A percentile compares a stretch with the other conserved stretches of the same genome.
Conservation (phyloP, 2,888 invertebrate genomes). For the Calameuta filiformis region DNA sequence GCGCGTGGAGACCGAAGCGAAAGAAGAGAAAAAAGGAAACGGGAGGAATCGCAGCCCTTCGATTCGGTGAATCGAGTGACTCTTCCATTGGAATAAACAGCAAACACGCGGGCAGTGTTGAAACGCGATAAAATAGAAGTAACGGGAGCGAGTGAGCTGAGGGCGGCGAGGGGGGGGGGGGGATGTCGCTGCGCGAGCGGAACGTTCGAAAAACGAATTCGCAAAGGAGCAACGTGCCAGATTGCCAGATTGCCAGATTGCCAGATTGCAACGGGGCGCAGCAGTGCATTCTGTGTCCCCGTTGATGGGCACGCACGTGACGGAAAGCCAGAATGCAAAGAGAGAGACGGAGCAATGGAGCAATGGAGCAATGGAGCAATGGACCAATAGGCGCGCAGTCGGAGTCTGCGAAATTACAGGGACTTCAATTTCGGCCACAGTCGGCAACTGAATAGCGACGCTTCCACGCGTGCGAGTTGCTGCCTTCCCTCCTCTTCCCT, state of each 20-base stretch:
- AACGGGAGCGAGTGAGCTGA: not conserved
- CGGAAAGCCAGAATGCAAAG: not conserved
- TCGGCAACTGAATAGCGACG: not conserved
- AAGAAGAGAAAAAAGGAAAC: too few species aligned
- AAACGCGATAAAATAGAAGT: not conserved
- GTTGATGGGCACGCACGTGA: constrained; percentile 23
- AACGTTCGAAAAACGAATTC: not conserved
- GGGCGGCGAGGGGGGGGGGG: too few species aligned
- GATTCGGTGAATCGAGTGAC: not conserved
- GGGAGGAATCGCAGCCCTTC: not conserved
- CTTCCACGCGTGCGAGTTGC: not conserved
- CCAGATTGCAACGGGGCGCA: not conserved
- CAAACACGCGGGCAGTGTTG: not conserved
- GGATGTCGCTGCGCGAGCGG: too few species aligned
- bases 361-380: not conserved
- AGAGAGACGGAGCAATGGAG: not conserved
- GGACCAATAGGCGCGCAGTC: not conserved
- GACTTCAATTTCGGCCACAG: not conserved
- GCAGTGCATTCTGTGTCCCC: constrained; percentile 18
- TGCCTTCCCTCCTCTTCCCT: not conserved
- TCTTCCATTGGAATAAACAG: not conserved
- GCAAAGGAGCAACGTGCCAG: not conserved
- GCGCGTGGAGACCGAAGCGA: too few species aligned
- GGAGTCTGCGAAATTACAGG: not conserved
- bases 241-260: not conserved